Evolutionary conservation across 2,888 invertebrate species (phyloP).

Genomic region (Tipula unca): DNA sequence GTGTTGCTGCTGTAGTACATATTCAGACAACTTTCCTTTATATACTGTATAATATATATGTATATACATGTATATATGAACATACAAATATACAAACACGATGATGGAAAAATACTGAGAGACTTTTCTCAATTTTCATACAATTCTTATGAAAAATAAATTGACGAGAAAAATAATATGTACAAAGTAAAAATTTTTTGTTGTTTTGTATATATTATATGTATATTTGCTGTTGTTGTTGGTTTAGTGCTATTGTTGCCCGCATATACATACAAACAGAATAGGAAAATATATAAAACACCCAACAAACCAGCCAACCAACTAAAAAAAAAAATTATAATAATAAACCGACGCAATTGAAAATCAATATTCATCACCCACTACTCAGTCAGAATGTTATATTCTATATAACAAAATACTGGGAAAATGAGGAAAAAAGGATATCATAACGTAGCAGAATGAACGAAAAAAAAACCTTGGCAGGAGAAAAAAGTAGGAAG

Average conservation of each 20-base stretch:
- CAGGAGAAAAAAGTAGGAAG: slow-evolving; percentile 19
- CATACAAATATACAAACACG: slow-evolving; percentile 15
- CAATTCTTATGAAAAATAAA: slow-evolving; percentile 9
- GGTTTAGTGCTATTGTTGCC: background rate
- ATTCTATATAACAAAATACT: background rate
- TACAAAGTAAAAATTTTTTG: background rate
- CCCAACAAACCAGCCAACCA: background rate
- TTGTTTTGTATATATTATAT: background rate
- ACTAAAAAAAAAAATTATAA: slow-evolving; percentile 14
- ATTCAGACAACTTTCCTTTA: background rate
- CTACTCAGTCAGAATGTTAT: slow-evolving; percentile 9
- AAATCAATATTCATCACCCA: slow-evolving; percentile 20
- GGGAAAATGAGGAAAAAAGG: slow-evolving; percentile 18
- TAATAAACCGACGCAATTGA: slow-evolving; percentile 19
- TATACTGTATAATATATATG: background rate
- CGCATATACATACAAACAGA: background rate
- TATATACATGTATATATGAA: too few species aligned
- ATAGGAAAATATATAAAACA: slow-evolving; percentile 3
- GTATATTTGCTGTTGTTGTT: background rate
- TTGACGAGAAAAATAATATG: slow-evolving; percentile 9
- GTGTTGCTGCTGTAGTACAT: background rate
- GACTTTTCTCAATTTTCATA: background rate
- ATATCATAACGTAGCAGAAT: background rate
- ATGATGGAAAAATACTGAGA: background rate
- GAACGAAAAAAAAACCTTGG: background rate